Evolutionary conservation across 2,888 invertebrate genomes (phyloP), one percentile per base, ranked within the genome.

Genomic region (Hecatera dysodea): DNA sequence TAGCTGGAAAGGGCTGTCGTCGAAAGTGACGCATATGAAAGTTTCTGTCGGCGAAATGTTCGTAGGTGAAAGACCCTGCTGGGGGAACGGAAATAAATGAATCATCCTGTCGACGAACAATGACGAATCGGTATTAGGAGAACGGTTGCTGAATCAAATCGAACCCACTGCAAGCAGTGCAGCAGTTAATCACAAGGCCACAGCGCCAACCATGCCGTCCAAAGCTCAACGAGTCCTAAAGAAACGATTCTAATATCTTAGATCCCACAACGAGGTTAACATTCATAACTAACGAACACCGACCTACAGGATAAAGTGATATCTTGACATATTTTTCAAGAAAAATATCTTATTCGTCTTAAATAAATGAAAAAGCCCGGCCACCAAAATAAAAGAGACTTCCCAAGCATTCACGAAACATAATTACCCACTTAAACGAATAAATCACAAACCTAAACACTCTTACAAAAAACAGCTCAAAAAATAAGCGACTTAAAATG

Each of bases 401-500:
- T 61, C 29, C 44, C 15, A 33, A 74, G 50, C 48, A 70, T 57
- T 80, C 5, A 27, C 48, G 24, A 36, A 75, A 67, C 60, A 50
- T 46, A 67, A 68, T 62, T 17, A 64, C 48, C 60, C 56, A 61
- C 63, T 72, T 67, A 29, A 69, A 36, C 44, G 27, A 62, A 83
- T 62, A 81, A 81, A 81, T 72, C 53, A 81, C 42, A 50, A 57
- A 46, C 53, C 24, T 44, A 76, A 81, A 50, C 59, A 22, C 27
- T 29, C 22, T 36, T 46, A 53, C 61, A 78, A 61, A 22, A 52
- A 61, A 24, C n/a, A 39, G 55, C 24, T 59, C 52, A 48, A 72
- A 67, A 69, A 79, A 78, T 64, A 80, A 72, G 7, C 48, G 39
- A 61, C 67, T 44, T 39, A 55, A 65, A 82, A 82, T 67, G 67